These are phyloP conservation scores for Corythornis cristatus DNA, from an alignment of 2,113 vertebrate genomes.

Conservation along the genomic window DNA sequence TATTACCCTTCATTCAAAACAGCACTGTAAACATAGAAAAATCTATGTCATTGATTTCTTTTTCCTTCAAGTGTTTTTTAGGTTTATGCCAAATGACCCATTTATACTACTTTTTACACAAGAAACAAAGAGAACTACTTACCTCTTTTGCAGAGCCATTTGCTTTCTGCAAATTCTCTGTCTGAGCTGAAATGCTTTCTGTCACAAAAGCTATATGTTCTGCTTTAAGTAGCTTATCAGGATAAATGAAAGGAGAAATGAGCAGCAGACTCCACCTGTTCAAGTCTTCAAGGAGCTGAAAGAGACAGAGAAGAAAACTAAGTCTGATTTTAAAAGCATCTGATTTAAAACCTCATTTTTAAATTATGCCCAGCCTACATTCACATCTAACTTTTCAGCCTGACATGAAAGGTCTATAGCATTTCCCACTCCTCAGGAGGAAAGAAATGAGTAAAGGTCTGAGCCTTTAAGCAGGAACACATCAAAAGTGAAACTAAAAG, in stretches of 20 bases:
- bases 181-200: constrained; percentile 78
- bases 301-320: neutral
- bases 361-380: neutral
- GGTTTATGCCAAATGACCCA: neutral
- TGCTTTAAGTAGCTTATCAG: constrained; percentile 58
- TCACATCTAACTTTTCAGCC: neutral
- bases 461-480: neutral
- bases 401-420: neutral
- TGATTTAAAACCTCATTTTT: neutral
- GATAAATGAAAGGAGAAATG: constrained; percentile 69
- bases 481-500: neutral
- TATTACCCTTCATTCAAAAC: neutral
- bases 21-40: neutral
- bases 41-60: neutral
- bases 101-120: neutral
- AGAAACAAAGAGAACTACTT: constrained; percentile 13
- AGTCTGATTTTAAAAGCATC: neutral
- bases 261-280: constrained; percentile 87
- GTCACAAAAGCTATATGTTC: constrained; percentile 90
- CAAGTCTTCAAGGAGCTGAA: constrained; percentile 86
- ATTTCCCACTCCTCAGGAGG: neutral
- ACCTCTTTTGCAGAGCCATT: constrained; percentile 78
- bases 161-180: constrained; percentile 18
- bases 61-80: neutral
- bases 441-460: neutral